Conservation (phyloP, 2,888 invertebrate genomes). For the Dicyrtomina minuta region DNA sequence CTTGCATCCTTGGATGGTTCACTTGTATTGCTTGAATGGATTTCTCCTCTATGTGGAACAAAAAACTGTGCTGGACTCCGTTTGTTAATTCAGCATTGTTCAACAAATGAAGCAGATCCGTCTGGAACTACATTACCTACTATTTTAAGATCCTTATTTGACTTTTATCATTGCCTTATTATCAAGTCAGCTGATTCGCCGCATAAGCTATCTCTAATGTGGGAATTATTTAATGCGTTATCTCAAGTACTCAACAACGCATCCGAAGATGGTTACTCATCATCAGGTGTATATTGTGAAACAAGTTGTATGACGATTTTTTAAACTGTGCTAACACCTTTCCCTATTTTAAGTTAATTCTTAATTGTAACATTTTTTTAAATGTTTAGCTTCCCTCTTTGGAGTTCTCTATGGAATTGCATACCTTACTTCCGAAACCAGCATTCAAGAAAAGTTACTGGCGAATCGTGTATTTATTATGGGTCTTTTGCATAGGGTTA, state of each 20-base stretch:
- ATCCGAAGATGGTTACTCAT: slow-evolving; percentile 30
- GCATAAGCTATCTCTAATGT: slow-evolving; percentile 18
- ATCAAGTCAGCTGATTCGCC: slow-evolving; percentile 19
- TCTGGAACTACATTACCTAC: slow-evolving; percentile 43
- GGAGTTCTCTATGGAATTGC: slow-evolving; percentile 25
- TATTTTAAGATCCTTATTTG: slow-evolving; percentile 39
- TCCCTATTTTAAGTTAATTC: no score
- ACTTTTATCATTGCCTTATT: slow-evolving; percentile 41
- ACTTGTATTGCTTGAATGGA: slow-evolving; percentile 39
- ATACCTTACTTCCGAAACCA: slow-evolving; percentile 9
- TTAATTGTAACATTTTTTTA: not conserved
- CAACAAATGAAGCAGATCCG: slow-evolving; percentile 27
- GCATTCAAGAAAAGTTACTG: slow-evolving; percentile 22
- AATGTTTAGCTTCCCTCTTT: slow-evolving; percentile 15
- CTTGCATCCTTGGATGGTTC: slow-evolving; percentile 34
- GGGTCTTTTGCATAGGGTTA: slow-evolving; percentile 35
- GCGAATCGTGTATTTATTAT: slow-evolving; percentile 30
- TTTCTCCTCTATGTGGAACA: slow-evolving; percentile 43
- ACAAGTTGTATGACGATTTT: not conserved
- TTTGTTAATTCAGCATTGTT: slow-evolving; percentile 33
- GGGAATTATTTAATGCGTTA: slow-evolving; percentile 42
- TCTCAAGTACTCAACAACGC: slow-evolving; percentile 37
- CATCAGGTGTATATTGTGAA: slow-evolving; percentile 10
- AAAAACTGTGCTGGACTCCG: slow-evolving; percentile 42
- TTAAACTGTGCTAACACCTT: no score